Conservation (phyloP, 1,140 invertebrate species). For the Drosophila funebris region DNA sequence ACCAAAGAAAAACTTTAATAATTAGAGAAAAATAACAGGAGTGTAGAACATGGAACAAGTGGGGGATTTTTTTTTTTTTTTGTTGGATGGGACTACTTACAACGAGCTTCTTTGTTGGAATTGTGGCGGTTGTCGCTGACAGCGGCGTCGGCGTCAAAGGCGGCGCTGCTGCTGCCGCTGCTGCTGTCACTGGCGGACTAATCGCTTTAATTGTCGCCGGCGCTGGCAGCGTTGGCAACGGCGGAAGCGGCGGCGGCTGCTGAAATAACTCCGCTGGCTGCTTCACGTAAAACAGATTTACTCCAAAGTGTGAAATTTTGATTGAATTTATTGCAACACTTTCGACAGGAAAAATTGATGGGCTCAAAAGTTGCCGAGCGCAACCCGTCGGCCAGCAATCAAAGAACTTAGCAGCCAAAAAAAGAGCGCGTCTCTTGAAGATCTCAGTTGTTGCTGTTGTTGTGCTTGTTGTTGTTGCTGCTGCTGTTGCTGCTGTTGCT, state of each 20-base stretch:
- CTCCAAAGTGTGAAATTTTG: constrained; percentile 84
- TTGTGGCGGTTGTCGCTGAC: constrained; percentile 80
- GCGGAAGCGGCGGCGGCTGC: constrained; percentile 81
- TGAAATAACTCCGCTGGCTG: constrained; percentile 84
- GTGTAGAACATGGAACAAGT: neutral
- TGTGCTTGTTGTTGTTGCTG: constrained; percentile 14
- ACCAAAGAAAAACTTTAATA: constrained; percentile 66
- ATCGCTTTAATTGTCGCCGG: constrained; percentile 83
- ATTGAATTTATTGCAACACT: constrained; percentile 82
- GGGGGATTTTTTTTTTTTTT: too few relatives aligned
- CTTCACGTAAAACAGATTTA: constrained; percentile 84
- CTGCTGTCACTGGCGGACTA: constrained; percentile 76
- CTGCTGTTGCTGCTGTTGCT: constrained; percentile 6
- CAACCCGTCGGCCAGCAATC: constrained; percentile 54
- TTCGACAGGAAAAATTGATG: constrained; percentile 69
- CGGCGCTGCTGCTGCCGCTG: constrained; percentile 61
- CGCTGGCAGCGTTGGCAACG: constrained; percentile 62
- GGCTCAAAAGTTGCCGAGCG: constrained; percentile 43
- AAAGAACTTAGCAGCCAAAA: constrained; percentile 5
- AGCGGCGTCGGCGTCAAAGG: constrained; percentile 70
- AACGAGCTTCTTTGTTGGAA: constrained; percentile 83
- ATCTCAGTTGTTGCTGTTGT: neutral
- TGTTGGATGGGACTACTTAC: constrained; percentile 79
- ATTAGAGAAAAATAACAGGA: constrained; percentile 57
- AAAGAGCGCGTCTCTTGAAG: constrained; percentile 23